phyloP scores from a whole-genome alignment of 2,888 invertebrate genomes.

The Oegoconia quadripuncta region DNA sequence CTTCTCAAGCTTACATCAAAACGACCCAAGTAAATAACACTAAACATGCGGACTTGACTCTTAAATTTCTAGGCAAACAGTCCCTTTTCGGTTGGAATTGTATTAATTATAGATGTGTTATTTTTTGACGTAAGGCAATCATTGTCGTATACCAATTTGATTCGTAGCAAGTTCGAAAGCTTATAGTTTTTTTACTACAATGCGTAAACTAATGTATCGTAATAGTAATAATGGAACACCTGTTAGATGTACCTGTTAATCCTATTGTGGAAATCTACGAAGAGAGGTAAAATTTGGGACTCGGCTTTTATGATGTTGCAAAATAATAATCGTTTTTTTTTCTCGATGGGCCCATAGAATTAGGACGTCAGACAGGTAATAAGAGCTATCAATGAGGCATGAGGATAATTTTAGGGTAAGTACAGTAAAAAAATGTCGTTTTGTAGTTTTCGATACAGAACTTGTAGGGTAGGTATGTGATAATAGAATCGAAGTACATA shows the following conservation, averaged over 20 bases:
- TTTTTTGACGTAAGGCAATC: conserved; percentile 70
- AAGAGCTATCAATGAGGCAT: no score
- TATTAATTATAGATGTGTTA: conserved; percentile 63
- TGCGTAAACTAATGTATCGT: conserved; percentile 72
- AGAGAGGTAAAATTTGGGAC: conserved; percentile 47
- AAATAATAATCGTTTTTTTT: conserved; percentile 8
- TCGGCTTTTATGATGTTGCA: conserved; percentile 7
- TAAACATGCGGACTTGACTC: conserved; percentile 34
- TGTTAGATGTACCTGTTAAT: conserved; percentile 57
- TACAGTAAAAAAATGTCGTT: no score
- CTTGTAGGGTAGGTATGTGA: no score
- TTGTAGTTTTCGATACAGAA: no score
- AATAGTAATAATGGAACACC: conserved; percentile 74
- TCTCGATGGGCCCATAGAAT: neutral
- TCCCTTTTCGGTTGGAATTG: conserved; percentile 27
- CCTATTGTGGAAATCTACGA: conserved; percentile 57
- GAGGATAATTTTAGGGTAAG: no score
- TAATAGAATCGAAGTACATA: no score
- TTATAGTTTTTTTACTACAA: conserved; percentile 53
- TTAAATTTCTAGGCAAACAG: conserved; percentile 29
- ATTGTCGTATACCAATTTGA: conserved; percentile 78
- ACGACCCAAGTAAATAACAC: conserved; percentile 42
- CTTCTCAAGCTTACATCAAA: conserved; percentile 45
- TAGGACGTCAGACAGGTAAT: no score
- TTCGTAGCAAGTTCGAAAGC: conserved; percentile 64